These are phyloP conservation scores for Lissonota sp. DNA, from an alignment of 2,888 invertebrate genomes.

Conservation along the genomic window DNA sequence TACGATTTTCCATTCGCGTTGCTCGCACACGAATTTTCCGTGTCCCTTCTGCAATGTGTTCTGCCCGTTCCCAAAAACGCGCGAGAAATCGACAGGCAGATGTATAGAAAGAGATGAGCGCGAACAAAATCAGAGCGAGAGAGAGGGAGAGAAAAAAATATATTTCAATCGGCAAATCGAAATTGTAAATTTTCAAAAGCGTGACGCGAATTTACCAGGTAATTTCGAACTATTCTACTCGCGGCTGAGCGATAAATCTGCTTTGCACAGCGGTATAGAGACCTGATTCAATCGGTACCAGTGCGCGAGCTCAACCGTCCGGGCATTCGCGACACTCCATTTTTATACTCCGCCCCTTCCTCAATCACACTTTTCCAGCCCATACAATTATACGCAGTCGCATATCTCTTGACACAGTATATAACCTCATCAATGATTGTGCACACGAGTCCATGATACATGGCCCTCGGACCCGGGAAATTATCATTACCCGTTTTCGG, in stretches of 20 bases:
- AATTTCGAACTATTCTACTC: conserved; percentile 67
- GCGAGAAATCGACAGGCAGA: neutral
- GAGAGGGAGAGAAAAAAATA: conserved; percentile 4
- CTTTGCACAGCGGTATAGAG: conserved; percentile 33
- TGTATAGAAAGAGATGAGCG: neutral
- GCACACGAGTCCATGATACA: conserved; percentile 23
- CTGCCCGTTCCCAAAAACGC: neutral
- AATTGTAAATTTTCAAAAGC: conserved; percentile 61
- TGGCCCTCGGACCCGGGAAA: conserved; percentile 20
- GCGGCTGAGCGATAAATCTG: conserved; percentile 69
- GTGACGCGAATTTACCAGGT: conserved; percentile 63
- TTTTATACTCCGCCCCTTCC: conserved; percentile 41
- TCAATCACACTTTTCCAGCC: conserved; percentile 17
- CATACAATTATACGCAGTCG: conserved; percentile 1
- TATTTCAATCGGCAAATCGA: conserved; percentile 60
- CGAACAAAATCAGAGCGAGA: neutral
- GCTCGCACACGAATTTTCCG: neutral
- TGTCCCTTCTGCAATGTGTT: conserved; percentile 2
- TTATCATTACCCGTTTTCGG: conserved; percentile 33
- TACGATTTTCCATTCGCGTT: conserved; percentile 14
- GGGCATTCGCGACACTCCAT: conserved; percentile 26
- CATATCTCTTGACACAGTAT: neutral
- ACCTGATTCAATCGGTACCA: conserved; percentile 52
- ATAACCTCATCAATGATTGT: conserved; percentile 4
- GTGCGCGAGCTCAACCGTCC: conserved; percentile 4